Percentiles rank a stretch among this genome's conserved stretches.
phyloP scores from a whole-genome alignment of 2,888 invertebrate species.

The Megamerina dolium region DNA sequence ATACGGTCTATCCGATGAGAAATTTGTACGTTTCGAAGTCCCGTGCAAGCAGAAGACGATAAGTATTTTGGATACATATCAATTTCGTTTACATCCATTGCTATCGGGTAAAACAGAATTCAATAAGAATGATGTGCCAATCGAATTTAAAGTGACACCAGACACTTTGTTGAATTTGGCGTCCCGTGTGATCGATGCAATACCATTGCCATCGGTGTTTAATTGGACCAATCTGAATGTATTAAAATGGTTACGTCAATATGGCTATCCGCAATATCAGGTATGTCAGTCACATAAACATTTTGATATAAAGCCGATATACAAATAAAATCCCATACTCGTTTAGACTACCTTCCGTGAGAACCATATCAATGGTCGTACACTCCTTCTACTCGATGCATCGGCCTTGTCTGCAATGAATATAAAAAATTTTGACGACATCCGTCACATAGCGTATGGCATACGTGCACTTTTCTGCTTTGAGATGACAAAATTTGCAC shows the following conservation, averaged over 20 bases:
- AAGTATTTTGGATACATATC: conserved; percentile 18
- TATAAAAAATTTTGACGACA: conserved; percentile 51
- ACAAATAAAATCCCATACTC: neutral
- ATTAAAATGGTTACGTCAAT: conserved; percentile 50
- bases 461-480: conserved; percentile 49
- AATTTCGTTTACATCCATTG: conserved; percentile 21
- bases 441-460: conserved; percentile 39
- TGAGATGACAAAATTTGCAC: conserved; percentile 47
- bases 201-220: conserved; percentile 49
- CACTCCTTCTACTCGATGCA: conserved; percentile 51
- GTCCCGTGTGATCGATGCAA: conserved; percentile 43
- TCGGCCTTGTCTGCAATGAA: conserved; percentile 51
- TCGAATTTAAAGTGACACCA: conserved; percentile 39
- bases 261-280: conserved; percentile 53
- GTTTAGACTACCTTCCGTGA: conserved; percentile 48
- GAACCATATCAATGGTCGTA: conserved; percentile 50
- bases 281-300: too few species aligned
- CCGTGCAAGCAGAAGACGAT: conserved; percentile 3
- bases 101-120: conserved; percentile 39
- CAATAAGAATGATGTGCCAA: conserved; percentile 28
- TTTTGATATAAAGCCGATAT: neutral
- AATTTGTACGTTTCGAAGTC: too few species aligned
- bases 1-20: conserved; percentile 25
- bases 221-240: conserved; percentile 52
- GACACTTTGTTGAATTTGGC: conserved; percentile 50